These are phyloP conservation scores for Coelopa pilipes DNA, from an alignment of 2,888 invertebrate species.

Conservation along the genomic window DNA sequence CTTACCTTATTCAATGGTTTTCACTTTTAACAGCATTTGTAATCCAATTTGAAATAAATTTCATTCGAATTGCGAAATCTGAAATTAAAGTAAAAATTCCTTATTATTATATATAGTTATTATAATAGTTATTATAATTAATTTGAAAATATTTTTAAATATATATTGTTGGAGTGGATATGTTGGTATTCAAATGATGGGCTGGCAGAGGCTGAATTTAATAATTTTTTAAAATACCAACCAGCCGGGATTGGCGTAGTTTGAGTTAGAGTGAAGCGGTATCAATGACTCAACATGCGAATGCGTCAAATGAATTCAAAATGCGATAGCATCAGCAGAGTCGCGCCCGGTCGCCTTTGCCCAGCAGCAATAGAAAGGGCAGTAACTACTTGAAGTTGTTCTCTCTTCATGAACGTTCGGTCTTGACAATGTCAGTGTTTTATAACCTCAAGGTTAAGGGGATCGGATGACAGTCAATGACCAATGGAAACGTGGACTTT, in stretches of 20 bases:
- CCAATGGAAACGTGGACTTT: not conserved
- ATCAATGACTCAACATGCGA: not conserved
- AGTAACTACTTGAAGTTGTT: too few species aligned
- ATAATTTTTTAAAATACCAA: not conserved
- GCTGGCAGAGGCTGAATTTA: not conserved
- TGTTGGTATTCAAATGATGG: not conserved
- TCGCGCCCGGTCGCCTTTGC: not conserved
- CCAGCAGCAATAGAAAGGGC: too few species aligned
- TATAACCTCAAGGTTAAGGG: conserved; percentile 17
- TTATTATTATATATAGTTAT: not conserved
- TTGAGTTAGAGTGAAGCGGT: not conserved
- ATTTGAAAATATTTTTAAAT: not conserved
- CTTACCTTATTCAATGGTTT: conserved; percentile 26
- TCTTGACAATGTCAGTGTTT: conserved; percentile 21
- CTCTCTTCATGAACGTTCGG: not conserved
- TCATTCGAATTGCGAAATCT: conserved; percentile 2
- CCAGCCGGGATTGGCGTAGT: not conserved
- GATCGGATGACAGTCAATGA: conserved; percentile 6
- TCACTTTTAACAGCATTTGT: conserved; percentile 17
- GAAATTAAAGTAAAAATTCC: not conserved
- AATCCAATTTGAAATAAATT: conserved; percentile 16
- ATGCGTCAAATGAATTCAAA: conserved; percentile 12
- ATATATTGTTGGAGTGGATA: not conserved
- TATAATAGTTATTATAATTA: not conserved
- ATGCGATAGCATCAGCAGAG: conserved; percentile 11